phyloP scores from a whole-genome alignment of 2,888 invertebrate species.

The Temnothorax rugatulus region DNA sequence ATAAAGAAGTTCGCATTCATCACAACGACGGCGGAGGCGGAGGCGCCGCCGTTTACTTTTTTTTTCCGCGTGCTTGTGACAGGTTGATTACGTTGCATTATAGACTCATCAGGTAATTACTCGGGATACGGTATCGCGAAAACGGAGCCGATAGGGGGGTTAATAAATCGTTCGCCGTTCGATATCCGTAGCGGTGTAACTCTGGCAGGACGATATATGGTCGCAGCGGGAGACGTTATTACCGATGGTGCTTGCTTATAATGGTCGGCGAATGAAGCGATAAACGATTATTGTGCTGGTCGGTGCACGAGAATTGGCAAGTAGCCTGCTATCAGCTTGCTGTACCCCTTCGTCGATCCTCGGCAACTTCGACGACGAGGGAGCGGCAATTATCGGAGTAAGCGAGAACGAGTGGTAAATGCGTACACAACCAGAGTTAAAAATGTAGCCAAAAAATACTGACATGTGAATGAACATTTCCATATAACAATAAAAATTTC shows the following conservation, averaged over 20 bases:
- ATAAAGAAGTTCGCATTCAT: constrained; percentile 66
- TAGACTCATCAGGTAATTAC: constrained; percentile 71
- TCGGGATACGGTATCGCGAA: constrained; percentile 63
- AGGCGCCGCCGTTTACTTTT: neutral
- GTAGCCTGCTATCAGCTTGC: constrained; percentile 33
- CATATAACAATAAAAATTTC: neutral
- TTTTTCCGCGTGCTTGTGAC: constrained; percentile 24
- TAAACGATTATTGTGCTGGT: constrained; percentile 61
- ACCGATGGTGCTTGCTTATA: constrained; percentile 62
- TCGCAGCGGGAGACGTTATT: constrained; percentile 65
- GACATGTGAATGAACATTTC: neutral
- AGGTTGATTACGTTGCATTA: constrained; percentile 67
- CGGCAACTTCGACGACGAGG: constrained; percentile 2
- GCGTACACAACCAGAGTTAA: neutral
- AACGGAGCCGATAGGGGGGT: constrained; percentile 22
- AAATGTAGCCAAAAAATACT: neutral
- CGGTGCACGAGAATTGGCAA: constrained; percentile 48
- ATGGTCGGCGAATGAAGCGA: constrained; percentile 53
- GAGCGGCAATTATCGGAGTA: constrained; percentile 35
- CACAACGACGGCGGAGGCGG: constrained; percentile 1
- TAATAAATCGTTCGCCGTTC: constrained; percentile 67
- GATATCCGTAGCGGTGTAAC: constrained; percentile 56
- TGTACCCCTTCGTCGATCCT: constrained; percentile 21
- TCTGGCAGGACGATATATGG: constrained; percentile 63
- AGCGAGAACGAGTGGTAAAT: neutral